Conservation (phyloP, 2,888 invertebrate genomes). For the Drosophila tanythrix region DNA sequence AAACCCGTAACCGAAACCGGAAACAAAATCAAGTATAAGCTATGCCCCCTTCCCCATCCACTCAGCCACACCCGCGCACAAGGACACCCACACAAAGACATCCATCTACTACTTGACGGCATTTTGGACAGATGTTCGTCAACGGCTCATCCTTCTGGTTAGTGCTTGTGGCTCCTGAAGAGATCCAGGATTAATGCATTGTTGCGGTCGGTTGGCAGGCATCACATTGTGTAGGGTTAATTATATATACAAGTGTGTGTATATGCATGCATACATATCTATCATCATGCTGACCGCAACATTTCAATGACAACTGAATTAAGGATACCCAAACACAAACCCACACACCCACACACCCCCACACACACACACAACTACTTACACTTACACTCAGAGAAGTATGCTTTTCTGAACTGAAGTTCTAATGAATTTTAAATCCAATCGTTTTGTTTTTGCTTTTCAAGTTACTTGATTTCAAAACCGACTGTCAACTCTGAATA, state of each 20-base stretch:
- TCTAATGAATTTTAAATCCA: background rate
- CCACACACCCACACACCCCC: background rate
- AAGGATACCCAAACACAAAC: slow-evolving; percentile 15
- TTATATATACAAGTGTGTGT: slow-evolving; percentile 49
- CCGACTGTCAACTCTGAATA: background rate
- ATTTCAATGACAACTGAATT: slow-evolving; percentile 63
- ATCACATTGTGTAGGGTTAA: slow-evolving; percentile 65
- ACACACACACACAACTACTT: background rate
- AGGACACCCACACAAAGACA: background rate
- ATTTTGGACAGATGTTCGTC: slow-evolving; percentile 41
- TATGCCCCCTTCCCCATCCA: too few relatives aligned
- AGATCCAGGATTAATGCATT: slow-evolving; percentile 66
- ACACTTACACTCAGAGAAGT: background rate
- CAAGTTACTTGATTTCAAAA: background rate
- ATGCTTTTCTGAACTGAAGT: background rate
- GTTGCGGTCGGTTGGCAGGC: slow-evolving; percentile 61
- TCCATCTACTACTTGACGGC: background rate
- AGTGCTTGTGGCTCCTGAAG: slow-evolving; percentile 9
- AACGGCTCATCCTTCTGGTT: slow-evolving; percentile 24
- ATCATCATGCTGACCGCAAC: slow-evolving; percentile 51
- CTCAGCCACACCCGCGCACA: background rate
- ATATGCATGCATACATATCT: slow-evolving; percentile 13
- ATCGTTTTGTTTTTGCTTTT: background rate
- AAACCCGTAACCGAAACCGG: slow-evolving; percentile 35
- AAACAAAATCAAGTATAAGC: slow-evolving; percentile 40